These are phyloP conservation scores for Loxodonta africana DNA, from an alignment of 2,113 vertebrate genomes.

Conservation along the genomic window DNA sequence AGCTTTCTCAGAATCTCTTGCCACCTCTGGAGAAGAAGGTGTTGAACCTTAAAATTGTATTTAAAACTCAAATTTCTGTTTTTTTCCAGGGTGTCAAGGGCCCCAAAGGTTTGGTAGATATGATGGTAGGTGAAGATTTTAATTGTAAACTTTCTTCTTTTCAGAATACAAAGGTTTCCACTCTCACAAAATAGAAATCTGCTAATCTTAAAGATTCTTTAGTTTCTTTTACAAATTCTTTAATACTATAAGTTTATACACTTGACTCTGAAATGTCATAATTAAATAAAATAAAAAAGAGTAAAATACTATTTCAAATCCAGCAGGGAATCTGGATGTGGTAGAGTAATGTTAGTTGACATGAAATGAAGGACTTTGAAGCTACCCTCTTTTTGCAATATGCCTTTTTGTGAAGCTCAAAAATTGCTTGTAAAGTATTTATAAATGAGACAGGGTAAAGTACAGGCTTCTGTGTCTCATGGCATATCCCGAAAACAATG, in stretches of 20 bases:
- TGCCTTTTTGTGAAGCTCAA: conserved; percentile 4
- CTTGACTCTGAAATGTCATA: background rate
- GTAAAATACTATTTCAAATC: conserved; percentile 36
- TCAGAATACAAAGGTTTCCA: background rate
- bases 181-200: background rate
- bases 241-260: background rate
- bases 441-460: background rate
- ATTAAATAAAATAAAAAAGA: conserved; percentile 35
- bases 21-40: background rate
- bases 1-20: background rate
- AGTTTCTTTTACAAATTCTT: conserved; percentile 30
- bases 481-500: background rate
- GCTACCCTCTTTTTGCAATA: background rate
- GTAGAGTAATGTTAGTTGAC: background rate
- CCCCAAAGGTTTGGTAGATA: conserved; percentile 80
- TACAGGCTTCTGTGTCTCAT: background rate
- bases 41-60: background rate
- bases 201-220: conserved; percentile 7
- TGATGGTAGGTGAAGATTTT: conserved; percentile 88
- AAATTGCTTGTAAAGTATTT: conserved; percentile 11
- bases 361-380: background rate
- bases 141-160: conserved; percentile 22
- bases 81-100: conserved; percentile 91
- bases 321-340: background rate
- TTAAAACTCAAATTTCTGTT: conserved; percentile 71